These are phyloP conservation scores for Teinopalpus imperialis DNA, from an alignment of 2,888 invertebrate genomes.

Conservation along the genomic window DNA sequence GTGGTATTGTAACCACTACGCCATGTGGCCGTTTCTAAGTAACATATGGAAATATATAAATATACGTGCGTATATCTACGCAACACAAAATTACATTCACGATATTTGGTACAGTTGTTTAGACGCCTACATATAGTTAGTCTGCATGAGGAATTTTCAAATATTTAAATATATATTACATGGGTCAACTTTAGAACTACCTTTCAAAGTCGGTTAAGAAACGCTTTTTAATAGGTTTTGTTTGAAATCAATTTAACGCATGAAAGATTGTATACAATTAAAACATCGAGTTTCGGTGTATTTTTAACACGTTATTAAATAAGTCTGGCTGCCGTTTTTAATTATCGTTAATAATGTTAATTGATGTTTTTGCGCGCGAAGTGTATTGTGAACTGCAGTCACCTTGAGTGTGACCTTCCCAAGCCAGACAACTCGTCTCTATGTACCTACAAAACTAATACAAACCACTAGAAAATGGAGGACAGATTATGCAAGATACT, in stretches of 20 bases:
- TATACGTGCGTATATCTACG: no score
- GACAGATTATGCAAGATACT: no score
- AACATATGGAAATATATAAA: no score
- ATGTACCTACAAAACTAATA: neutral
- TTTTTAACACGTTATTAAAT: neutral
- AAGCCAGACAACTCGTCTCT: slow-evolving; percentile 7
- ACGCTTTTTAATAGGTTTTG: neutral
- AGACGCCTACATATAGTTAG: no score
- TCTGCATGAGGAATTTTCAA: no score
- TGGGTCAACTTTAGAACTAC: no score
- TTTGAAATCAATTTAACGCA: neutral
- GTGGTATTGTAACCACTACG: no score
- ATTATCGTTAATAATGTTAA: neutral
- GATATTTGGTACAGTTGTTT: no score
- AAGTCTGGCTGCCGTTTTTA: slow-evolving; percentile 4
- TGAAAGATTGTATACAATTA: neutral
- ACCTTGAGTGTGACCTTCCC: slow-evolving; percentile 18
- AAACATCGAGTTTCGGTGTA: neutral
- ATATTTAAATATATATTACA: no score
- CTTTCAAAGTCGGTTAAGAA: no score
- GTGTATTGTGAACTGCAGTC: slow-evolving; percentile 9
- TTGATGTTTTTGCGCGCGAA: slow-evolving; percentile 1
- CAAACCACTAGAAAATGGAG: neutral
- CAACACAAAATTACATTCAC: no score
- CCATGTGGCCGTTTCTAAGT: no score